Percentiles rank a stretch among this genome's conserved stretches.
Conservation (phyloP, 92 coral and sea anemone genomes). For the Bergia sp. region DNA sequence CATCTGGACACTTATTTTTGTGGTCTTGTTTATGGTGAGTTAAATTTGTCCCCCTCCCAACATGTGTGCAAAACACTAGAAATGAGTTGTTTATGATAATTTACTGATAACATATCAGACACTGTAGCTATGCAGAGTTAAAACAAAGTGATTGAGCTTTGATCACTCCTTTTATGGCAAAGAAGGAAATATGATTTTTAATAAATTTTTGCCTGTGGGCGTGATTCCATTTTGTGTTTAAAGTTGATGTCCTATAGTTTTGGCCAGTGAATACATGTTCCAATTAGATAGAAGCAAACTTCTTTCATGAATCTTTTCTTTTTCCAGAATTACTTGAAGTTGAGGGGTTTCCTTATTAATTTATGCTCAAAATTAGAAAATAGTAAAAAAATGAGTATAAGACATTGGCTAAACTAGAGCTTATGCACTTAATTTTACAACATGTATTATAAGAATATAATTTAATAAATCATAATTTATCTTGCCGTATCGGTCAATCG, state of each 20-base stretch:
- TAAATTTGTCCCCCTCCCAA: too few species aligned
- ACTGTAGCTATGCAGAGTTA: background rate
- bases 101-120: too few species aligned
- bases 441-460: too few species aligned
- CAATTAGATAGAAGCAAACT: background rate
- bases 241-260: background rate
- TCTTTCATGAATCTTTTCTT: background rate
- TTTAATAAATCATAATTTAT: too few species aligned
- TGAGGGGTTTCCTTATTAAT: background rate
- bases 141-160: background rate
- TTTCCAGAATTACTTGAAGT: background rate
- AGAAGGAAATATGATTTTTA: background rate
- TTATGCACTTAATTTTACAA: too few species aligned
- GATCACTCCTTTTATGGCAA: background rate
- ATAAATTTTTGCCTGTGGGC: background rate
- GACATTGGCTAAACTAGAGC: too few species aligned
- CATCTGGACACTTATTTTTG: too few species aligned
- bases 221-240: background rate
- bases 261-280: background rate
- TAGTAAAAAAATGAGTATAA: background rate
- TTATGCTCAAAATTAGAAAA: too few species aligned
- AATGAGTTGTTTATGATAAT: background rate
- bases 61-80: too few species aligned
- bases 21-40: too few species aligned
- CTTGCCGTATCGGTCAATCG: too few species aligned